These are phyloP conservation scores for Plectropomus leopardus DNA, from an alignment of 2,113 vertebrate genomes.

Conservation along the genomic window DNA sequence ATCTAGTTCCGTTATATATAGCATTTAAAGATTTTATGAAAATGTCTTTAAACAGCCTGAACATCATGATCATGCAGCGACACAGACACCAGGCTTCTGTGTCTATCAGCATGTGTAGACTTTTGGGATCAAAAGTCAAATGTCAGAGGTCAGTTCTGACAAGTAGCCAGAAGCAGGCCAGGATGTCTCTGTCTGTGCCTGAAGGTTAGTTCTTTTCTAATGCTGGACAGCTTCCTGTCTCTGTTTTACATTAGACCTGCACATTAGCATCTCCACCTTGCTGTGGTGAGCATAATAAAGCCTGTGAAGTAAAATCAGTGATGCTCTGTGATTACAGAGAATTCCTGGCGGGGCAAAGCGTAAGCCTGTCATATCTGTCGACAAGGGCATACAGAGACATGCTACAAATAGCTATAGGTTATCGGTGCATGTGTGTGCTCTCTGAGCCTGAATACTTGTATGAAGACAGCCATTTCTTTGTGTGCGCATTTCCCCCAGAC, in stretches of 20 bases:
- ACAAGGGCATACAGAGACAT: slow-evolving; percentile 4
- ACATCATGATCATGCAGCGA: neutral
- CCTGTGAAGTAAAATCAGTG: slow-evolving; percentile 53
- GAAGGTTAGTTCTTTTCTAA: neutral
- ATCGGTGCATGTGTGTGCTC: slow-evolving; percentile 1
- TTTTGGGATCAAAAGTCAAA: slow-evolving; percentile 36
- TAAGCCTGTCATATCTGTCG: slow-evolving; percentile 49
- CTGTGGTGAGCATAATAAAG: slow-evolving; percentile 34
- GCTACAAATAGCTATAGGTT: slow-evolving; percentile 52
- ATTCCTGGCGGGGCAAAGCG: slow-evolving; percentile 46
- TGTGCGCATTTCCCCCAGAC: neutral
- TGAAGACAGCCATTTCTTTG: neutral
- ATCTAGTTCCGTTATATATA: too few relatives aligned
- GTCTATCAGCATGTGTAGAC: neutral
- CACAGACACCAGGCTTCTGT: neutral
- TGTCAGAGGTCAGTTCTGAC: slow-evolving; percentile 27
- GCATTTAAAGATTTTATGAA: neutral
- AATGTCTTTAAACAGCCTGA: neutral
- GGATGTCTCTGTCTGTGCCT: slow-evolving; percentile 9
- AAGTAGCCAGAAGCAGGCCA: slow-evolving; percentile 1
- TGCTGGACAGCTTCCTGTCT: neutral
- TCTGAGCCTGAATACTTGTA: slow-evolving; percentile 10
- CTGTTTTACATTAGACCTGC: slow-evolving; percentile 35
- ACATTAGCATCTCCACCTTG: slow-evolving; percentile 29
- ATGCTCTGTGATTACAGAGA: slow-evolving; percentile 51